Percentiles rank a stretch among this genome's conserved stretches.
Evolutionary conservation across 1,140 invertebrate genomes (phyloP).

Genomic region (Drosophila rhopaloa): DNA sequence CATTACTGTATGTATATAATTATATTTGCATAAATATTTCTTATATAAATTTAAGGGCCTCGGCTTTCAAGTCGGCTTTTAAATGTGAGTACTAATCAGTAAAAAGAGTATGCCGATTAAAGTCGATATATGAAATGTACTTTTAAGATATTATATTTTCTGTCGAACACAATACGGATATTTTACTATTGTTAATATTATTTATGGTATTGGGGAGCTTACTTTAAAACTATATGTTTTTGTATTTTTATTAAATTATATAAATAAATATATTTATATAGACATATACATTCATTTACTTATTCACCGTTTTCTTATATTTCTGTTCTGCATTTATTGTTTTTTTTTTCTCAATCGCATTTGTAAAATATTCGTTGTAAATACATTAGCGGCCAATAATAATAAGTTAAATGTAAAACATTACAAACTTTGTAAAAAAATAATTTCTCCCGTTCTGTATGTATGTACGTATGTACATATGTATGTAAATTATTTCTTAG

Average conservation of each 20-base stretch:
- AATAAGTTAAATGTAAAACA: constrained; percentile 59
- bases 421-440: constrained; percentile 72
- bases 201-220: constrained; percentile 21
- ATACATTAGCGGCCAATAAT: constrained; percentile 51
- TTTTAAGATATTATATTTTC: constrained; percentile 65
- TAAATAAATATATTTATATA: constrained; percentile 40
- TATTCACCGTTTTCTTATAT: constrained; percentile 8
- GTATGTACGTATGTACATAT: constrained; percentile 24
- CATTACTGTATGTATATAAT: constrained; percentile 31
- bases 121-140: constrained; percentile 61
- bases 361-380: constrained; percentile 79
- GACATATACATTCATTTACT: constrained; percentile 12
- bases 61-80: constrained; percentile 36
- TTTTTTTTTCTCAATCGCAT: constrained; percentile 25
- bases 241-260: constrained; percentile 33
- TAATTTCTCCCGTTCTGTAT: constrained; percentile 35
- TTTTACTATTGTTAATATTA: constrained; percentile 51
- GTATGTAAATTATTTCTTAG: not conserved
- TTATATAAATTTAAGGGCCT: constrained; percentile 58
- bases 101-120: constrained; percentile 51
- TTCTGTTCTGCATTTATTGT: constrained; percentile 8
- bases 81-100: constrained; percentile 32
- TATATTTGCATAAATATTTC: constrained; percentile 58
- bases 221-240: constrained; percentile 18
- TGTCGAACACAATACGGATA: constrained; percentile 76